Evolutionary conservation across 2,113 vertebrate genomes (phyloP).

Genomic region (Salvelinus namaycush): DNA sequence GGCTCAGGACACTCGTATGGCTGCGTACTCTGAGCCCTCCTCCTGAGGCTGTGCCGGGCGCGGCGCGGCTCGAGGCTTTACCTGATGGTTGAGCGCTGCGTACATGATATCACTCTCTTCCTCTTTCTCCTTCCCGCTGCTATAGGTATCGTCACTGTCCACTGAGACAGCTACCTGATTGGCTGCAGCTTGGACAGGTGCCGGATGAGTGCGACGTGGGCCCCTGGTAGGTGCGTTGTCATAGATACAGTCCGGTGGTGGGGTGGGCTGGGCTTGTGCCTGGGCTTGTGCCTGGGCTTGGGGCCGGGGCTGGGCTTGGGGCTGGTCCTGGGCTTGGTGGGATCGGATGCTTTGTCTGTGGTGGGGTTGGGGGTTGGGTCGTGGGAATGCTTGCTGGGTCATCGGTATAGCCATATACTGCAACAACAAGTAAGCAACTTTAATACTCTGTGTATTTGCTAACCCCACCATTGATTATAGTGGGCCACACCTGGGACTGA

Average conservation of each 20-base stretch:
- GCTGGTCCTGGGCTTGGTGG: background rate
- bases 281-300: no score
- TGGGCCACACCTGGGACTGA: no score
- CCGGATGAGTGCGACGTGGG: slow-evolving; percentile 13
- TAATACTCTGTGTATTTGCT: background rate
- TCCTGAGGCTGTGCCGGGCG: slow-evolving; percentile 17
- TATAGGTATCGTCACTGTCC: background rate
- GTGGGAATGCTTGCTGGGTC: slow-evolving; percentile 7
- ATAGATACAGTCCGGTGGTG: background rate
- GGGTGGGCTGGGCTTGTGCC: background rate
- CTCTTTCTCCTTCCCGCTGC: background rate
- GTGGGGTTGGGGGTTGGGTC: background rate
- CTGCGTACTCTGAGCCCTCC: slow-evolving; percentile 68
- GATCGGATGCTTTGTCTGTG: slow-evolving; percentile 31
- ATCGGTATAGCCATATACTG: slow-evolving; percentile 47
- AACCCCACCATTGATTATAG: no score
- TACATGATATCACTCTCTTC: slow-evolving; percentile 53
- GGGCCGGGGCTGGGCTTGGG: no score
- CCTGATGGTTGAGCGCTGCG: slow-evolving; percentile 62
- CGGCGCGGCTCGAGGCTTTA: background rate
- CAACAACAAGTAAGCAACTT: slow-evolving; percentile 8
- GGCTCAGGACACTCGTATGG: slow-evolving; percentile 51
- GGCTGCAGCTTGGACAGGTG: background rate
- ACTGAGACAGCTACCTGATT: background rate
- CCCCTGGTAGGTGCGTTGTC: slow-evolving; percentile 10